These are phyloP conservation scores for Nasonovia ribisnigri DNA, from an alignment of 2,888 invertebrate genomes.

Conservation along the genomic window DNA sequence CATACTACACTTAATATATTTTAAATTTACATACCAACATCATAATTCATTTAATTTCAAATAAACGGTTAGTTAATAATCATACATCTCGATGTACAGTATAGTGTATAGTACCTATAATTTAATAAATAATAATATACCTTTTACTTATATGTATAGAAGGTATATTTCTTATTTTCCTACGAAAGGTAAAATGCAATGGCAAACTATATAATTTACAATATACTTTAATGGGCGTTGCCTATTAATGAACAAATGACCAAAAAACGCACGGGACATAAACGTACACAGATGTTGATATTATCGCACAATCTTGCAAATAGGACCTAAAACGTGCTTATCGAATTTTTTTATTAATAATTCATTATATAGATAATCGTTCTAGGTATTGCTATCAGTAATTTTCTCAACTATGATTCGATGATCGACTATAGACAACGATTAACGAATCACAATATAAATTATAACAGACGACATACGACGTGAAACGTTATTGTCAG, in stretches of 20 bases:
- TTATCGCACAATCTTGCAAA: not conserved
- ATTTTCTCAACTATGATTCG: not conserved
- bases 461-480: not conserved
- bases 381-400: not conserved
- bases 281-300: not conserved
- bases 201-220: not conserved
- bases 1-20: not conserved
- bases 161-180: not conserved
- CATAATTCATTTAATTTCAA: not conserved
- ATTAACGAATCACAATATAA: not conserved
- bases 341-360: not conserved
- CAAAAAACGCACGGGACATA: not conserved
- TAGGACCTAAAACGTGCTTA: not conserved
- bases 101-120: not conserved
- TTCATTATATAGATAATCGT: not conserved
- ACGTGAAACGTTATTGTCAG: not conserved
- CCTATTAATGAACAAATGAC: not conserved
- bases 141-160: not conserved
- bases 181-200: not conserved
- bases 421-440: not conserved
- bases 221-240: not conserved
- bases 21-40: not conserved
- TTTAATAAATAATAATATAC: not conserved
- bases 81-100: not conserved
- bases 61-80: not conserved